phyloP scores from a whole-genome alignment of 1,140 invertebrate species.

The Drosophila kanapiae region DNA sequence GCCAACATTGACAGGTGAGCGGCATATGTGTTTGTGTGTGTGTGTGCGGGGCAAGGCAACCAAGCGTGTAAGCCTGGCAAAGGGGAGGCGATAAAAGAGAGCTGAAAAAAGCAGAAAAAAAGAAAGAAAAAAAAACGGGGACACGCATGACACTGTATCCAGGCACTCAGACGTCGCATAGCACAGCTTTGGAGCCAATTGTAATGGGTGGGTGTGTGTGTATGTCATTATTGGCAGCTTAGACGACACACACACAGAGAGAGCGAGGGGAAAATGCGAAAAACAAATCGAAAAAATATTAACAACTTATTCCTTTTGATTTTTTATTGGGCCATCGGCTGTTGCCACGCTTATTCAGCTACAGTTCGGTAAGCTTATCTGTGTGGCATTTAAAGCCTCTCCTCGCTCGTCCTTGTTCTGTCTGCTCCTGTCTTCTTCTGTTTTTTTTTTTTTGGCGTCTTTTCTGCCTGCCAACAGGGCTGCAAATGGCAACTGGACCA shows the following conservation, averaged over 20 bases:
- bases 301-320: conserved; percentile 74
- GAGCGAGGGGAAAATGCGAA: conserved; percentile 25
- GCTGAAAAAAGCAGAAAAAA: too few relatives aligned
- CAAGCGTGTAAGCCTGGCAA: conserved; percentile 68
- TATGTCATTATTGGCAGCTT: conserved; percentile 73
- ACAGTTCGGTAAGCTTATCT: conserved; percentile 31
- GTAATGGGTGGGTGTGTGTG: conserved; percentile 14
- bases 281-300: conserved; percentile 78
- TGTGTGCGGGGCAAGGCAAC: conserved; percentile 47
- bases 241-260: conserved; percentile 28
- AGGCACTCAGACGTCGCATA: conserved; percentile 70
- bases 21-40: conserved; percentile 42
- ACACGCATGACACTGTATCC: conserved; percentile 62
- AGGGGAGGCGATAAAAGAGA: conserved; percentile 15
- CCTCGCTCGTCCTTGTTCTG: neutral
- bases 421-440: neutral
- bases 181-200: conserved; percentile 73
- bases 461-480: neutral
- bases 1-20: conserved; percentile 75
- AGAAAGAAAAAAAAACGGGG: neutral
- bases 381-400: conserved; percentile 44
- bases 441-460: neutral
- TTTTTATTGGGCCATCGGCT: conserved; percentile 67
- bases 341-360: conserved; percentile 41
- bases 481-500: conserved; percentile 24